These are phyloP conservation scores for Callyntrura guangdongensis DNA, from an alignment of 2,888 invertebrate genomes.

Conservation along the genomic window DNA sequence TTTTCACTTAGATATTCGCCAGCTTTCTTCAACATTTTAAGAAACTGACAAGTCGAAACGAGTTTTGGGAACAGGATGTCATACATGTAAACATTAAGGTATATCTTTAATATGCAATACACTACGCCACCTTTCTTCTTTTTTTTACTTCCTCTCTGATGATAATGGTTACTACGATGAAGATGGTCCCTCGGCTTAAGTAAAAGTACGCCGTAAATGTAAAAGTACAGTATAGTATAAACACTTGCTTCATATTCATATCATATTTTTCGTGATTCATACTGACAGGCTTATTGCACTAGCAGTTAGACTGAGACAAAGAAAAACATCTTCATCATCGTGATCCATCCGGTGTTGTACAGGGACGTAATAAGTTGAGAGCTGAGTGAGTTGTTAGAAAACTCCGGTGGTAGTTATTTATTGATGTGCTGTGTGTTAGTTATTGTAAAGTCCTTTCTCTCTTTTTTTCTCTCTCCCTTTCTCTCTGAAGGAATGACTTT, in stretches of 20 bases:
- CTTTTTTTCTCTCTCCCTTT: neutral
- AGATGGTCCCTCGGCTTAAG: neutral
- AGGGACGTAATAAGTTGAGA: neutral
- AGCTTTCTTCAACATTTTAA: constrained; percentile 8
- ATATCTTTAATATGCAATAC: neutral
- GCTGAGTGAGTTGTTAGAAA: constrained; percentile 9
- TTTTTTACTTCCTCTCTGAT: neutral
- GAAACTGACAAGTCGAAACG: neutral
- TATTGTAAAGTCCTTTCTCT: constrained; percentile 14
- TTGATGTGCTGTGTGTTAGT: constrained; percentile 24
- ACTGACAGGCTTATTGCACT: constrained; percentile 40
- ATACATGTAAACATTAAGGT: neutral
- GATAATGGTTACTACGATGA: neutral
- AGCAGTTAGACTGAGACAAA: neutral
- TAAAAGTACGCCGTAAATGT: neutral
- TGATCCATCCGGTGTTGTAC: constrained; percentile 14
- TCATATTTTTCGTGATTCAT: neutral
- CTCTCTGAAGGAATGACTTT: constrained; percentile 67
- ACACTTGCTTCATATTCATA: constrained; percentile 13
- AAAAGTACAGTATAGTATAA: neutral
- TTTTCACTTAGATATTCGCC: constrained; percentile 8
- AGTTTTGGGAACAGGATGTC: neutral
- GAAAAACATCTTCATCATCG: constrained; percentile 62
- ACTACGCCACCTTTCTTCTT: neutral
- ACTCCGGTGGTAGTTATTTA: constrained; percentile 27